These are phyloP conservation scores for Sebastes hubbsi DNA, from an alignment of 2,797 vertebrate genomes.

Conservation along the genomic window DNA sequence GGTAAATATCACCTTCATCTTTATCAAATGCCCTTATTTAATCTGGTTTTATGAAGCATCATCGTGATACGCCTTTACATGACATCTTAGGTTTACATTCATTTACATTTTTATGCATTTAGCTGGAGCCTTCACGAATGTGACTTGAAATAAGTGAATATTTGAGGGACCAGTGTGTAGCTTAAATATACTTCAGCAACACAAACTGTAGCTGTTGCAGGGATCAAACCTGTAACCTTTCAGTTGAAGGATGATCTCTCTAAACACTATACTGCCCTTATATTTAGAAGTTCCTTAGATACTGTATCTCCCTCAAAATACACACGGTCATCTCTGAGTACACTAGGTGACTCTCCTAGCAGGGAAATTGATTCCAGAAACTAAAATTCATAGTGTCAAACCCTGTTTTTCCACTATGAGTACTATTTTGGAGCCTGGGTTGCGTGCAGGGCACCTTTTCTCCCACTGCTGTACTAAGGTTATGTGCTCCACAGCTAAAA, in stretches of 20 bases:
- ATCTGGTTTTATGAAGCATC: background rate
- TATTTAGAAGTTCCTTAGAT: background rate
- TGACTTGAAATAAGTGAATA: background rate
- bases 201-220: background rate
- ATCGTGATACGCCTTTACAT: background rate
- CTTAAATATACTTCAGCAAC: background rate
- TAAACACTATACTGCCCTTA: background rate
- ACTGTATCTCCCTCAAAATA: constrained; percentile 13
- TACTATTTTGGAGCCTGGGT: constrained; percentile 37
- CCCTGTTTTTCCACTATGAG: background rate
- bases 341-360: constrained; percentile 3
- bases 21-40: background rate
- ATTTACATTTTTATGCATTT: background rate
- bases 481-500: constrained; percentile 35
- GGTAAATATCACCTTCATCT: constrained; percentile 76
- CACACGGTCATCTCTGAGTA: constrained; percentile 9
- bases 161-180: background rate
- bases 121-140: background rate
- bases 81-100: background rate
- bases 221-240: background rate
- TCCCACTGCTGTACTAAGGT: constrained; percentile 47
- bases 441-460: constrained; percentile 19
- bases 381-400: constrained; percentile 14
- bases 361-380: constrained; percentile 37
- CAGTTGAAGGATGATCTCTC: background rate